These are phyloP conservation scores for Pseudopipra pipra DNA, from an alignment of 2,113 vertebrate species.

Conservation along the genomic window DNA sequence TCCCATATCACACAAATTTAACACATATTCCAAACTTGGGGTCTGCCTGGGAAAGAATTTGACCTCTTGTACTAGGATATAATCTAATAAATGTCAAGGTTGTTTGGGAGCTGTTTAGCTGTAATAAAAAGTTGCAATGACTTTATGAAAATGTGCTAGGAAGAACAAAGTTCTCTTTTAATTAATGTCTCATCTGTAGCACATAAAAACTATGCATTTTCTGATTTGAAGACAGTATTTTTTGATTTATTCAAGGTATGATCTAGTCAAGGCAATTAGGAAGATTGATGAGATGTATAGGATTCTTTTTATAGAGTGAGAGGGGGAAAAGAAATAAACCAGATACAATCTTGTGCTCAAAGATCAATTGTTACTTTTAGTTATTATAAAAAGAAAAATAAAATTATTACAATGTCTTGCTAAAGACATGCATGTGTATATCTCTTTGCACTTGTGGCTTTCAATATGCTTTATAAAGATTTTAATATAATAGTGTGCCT, in stretches of 20 bases:
- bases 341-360: background rate
- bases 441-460: background rate
- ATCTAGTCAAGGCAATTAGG: background rate
- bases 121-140: background rate
- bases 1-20: background rate
- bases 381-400: background rate
- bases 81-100: background rate
- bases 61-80: background rate
- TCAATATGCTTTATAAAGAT: background rate
- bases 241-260: background rate
- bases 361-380: background rate
- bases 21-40: background rate
- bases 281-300: background rate
- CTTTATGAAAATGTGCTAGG: background rate
- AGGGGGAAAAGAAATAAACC: background rate
- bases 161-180: background rate
- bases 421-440: background rate
- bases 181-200: background rate
- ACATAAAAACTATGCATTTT: background rate
- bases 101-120: background rate
- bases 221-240: background rate
- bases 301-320: background rate
- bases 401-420: background rate
- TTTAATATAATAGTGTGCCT: background rate
- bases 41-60: background rate